Evolutionary conservation across 2,113 vertebrate species (phyloP), one percentile per base, ranked within the genome.

Genomic region (Neolamprologus sp.): DNA sequence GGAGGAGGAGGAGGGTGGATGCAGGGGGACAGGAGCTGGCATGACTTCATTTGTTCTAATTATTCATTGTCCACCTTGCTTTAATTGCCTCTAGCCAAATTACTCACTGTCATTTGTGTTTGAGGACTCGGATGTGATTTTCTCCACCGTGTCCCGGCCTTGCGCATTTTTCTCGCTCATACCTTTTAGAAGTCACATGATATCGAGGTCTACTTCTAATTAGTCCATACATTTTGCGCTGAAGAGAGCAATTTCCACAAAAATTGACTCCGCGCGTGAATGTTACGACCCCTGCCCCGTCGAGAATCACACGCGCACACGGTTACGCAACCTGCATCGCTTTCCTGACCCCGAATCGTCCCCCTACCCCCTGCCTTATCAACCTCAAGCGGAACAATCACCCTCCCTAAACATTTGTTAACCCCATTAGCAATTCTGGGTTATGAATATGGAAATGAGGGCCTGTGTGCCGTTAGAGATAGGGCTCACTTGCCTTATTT

Each of bases 361-460:
- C 60, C 82, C 58, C 11, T n/a, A 7, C 55, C 23, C 58, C 84
- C 63, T 9, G 57, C 78, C 88, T 85, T 88, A 93, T 92, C 90
- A 88, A 85, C 83, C 88, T 79, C 53, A 71, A 87, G 89, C 79
- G 33, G 90, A 90, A 92, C 85, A 82, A 86, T 93, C 95, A 82
- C 88, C 92, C 94, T 90, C 94, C 96, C 96, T 96, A 96, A 95
- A 95, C 93, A 97, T 97, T 97, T 96, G 97, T 97, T 98, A 97
- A 96, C 95, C 95, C 96, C 96, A 97, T 98, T 98, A 97, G 96
- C 96, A 96, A 96, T 97, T 97, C 95, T 92, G 94, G 95, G 95
- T 97, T 96, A 97, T 97, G 97, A 97, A 98, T 98, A 98, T 97
- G 97, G 96, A 98, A 97, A 98, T 97, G 91, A 89, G 85, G 96